Base-by-base conservation (phyloP, 2,797 vertebrate species). In the Poeciliopsis infans region DNA sequence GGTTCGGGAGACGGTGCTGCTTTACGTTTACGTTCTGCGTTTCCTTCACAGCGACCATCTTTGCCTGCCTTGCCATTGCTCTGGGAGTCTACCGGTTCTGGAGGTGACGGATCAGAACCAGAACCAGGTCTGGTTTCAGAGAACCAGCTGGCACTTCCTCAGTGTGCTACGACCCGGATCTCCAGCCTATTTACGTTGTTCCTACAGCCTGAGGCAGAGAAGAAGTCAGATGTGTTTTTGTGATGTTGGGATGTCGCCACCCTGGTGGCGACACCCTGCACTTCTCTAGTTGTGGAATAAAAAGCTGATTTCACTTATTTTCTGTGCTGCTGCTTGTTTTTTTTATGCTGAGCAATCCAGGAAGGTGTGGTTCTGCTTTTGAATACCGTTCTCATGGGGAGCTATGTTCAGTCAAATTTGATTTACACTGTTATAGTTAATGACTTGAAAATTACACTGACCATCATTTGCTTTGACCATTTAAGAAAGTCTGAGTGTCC, bases 41-140 rank as follows among this genome's bases (percentile, higher is more conserved):
- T n/a, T 61, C 43, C 39, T 61, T 61, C 81, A 20, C 95, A 99
- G 98, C 95, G 0, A 97, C 97, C 0, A 94, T 99, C 20, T 99
- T 99, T 91, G 95, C 97, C 76, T 99, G 97, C 90, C 94, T 99
- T n/a, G 97, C 96, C 23, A 95, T 99, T 85, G 96, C 97, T 11
- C 85, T 99, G 92, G 97, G 97, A 64, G 96, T 98, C 89, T 98
- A 99, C 81, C 92, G 97, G n/a, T 86, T 98, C 78, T 99, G 97
- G 98, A 98, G 96, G 78, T 97, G 95, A 95, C 33, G 33, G n/a
- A 41, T 5, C 70, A 49, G 55, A 51, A 66, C 55, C 20, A 2
- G 64, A 41, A 8, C 36, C 59, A 18, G 53, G 11, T 12, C 25
- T 5, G 57, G n/a, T 28, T 59, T 59, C 45, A 16, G 55, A 7